Conservation (phyloP, 1,140 invertebrate species). For the Asbolus verrucosus region DNA sequence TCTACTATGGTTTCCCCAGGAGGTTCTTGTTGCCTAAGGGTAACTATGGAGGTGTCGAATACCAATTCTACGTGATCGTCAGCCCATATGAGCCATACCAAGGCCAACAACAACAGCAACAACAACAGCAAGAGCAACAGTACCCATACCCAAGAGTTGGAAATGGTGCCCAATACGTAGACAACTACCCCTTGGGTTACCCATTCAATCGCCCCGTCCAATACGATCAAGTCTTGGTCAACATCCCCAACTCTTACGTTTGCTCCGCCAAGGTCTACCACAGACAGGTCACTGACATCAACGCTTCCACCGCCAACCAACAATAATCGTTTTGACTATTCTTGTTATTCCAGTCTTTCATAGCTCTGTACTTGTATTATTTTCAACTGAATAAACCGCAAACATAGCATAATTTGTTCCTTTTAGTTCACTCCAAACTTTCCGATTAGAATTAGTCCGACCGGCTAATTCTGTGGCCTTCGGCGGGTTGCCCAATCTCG, state of each 20-base stretch:
- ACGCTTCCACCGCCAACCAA: conserved; percentile 37
- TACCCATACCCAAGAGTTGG: conserved; percentile 65
- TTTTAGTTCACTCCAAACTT: too few relatives aligned
- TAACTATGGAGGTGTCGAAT: conserved; percentile 72
- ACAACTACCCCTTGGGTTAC: conserved; percentile 62
- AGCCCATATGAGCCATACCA: conserved; percentile 65
- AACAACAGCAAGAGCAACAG: conserved; percentile 48
- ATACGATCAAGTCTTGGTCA: conserved; percentile 62
- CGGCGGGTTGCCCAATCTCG: too few relatives aligned
- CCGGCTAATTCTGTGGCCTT: too few relatives aligned
- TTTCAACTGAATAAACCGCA: too few relatives aligned
- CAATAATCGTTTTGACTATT: too few relatives aligned
- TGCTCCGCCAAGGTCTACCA: conserved; percentile 68
- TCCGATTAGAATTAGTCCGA: too few relatives aligned
- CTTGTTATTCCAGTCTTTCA: too few relatives aligned
- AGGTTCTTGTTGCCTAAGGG: conserved; percentile 74
- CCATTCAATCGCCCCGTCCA: conserved; percentile 66
- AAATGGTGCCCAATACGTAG: conserved; percentile 60
- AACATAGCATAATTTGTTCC: too few relatives aligned
- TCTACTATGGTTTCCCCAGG: conserved; percentile 62
- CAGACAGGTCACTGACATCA: conserved; percentile 67
- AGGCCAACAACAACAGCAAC: conserved; percentile 37
- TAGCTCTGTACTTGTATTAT: too few relatives aligned
- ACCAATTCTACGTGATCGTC: conserved; percentile 75
- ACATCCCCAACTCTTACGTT: conserved; percentile 65